Evolutionary conservation across 2,888 invertebrate species (phyloP).

Genomic region (Oxycera nigricornis): DNA sequence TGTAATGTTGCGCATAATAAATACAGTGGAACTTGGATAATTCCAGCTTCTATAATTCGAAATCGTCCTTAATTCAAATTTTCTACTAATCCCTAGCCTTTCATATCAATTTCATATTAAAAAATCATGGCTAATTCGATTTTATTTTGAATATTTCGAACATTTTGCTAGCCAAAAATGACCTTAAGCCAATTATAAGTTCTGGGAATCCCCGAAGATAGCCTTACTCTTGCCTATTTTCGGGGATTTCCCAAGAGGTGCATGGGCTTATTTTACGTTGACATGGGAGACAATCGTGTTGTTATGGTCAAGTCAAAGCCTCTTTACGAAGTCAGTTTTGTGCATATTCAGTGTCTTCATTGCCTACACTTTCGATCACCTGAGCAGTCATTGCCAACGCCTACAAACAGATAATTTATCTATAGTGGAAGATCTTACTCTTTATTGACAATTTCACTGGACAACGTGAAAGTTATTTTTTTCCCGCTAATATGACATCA

Average conservation of each 20-base stretch:
- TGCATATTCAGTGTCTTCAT: background rate
- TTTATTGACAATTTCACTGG: background rate
- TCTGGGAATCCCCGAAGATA: background rate
- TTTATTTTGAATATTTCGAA: background rate
- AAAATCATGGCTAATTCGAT: background rate
- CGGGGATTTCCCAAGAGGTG: too few species aligned
- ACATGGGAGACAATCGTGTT: background rate
- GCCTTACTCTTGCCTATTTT: background rate
- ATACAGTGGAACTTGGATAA: too few species aligned
- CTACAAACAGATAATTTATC: background rate
- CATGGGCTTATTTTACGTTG: background rate
- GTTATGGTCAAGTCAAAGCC: background rate
- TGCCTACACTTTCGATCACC: background rate
- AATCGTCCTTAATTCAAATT: too few species aligned
- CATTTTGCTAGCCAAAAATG: background rate
- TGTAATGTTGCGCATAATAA: too few species aligned
- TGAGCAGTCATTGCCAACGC: background rate
- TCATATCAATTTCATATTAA: background rate
- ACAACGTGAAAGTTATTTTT: too few species aligned
- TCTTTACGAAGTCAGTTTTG: background rate
- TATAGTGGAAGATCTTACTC: background rate
- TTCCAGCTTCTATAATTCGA: too few species aligned
- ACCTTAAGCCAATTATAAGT: background rate
- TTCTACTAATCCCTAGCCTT: background rate
- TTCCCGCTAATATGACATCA: too few species aligned